Conservation (phyloP, 2,888 invertebrate species). For the Tachystola acroxantha region DNA sequence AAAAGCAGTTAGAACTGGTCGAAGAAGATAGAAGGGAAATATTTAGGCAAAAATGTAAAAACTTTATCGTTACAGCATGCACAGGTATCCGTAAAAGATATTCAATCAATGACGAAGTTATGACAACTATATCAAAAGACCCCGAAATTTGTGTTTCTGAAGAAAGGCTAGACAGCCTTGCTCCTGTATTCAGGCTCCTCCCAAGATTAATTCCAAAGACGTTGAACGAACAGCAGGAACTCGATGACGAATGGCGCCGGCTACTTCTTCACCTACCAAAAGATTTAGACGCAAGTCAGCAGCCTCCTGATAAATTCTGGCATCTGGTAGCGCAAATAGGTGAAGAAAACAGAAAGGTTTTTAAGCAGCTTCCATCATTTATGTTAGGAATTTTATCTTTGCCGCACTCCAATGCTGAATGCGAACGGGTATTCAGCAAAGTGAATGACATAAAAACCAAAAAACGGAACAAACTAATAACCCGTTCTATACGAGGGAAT, state of each 20-base stretch:
- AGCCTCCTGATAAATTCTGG: neutral
- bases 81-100: no score
- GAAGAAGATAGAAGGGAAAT: no score
- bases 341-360: neutral
- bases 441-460: constrained; percentile 5
- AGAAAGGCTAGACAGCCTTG: no score
- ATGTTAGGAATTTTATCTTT: constrained; percentile 5
- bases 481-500: neutral
- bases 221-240: neutral
- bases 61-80: no score
- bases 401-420: constrained; percentile 11
- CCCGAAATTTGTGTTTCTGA: no score
- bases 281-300: constrained; percentile 3
- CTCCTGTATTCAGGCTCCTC: no score
- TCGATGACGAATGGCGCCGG: constrained; percentile 4
- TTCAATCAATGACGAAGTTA: no score
- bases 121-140: no score
- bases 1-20: no score
- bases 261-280: neutral
- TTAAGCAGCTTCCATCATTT: neutral
- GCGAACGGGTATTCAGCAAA: constrained; percentile 9
- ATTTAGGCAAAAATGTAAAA: no score
- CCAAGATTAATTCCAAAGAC: neutral
- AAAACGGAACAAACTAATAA: neutral
- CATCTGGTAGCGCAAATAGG: neutral